Evolutionary conservation across 2,888 invertebrate genomes (phyloP), one percentile per base, ranked within the genome.

Genomic region (Fragum sueziense): DNA sequence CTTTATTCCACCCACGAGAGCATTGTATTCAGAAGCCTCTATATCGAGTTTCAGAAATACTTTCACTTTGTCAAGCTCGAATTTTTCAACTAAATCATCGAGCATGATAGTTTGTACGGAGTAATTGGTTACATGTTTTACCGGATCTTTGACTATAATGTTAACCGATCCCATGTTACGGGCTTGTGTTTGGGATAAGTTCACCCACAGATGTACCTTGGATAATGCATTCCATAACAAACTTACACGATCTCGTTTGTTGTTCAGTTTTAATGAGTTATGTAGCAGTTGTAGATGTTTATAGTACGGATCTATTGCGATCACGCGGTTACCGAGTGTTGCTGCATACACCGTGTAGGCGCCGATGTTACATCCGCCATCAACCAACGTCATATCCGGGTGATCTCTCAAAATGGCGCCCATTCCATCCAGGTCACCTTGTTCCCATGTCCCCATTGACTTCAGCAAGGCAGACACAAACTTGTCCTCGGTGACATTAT

Each of bases 271-370:
- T 27, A 70, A 37, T 17, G 71, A 59, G 11, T 59, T 71, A 27
- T 61, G n/a, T 9, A 71, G 47, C 33, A 71, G 59, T 27, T 59
- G 37, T 20, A 71, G 31, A 41, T 71, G 57, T 41, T 6, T 29
- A 33, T 25, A 11, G 31, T 33, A 52, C 3, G 71, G 71, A 61
- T 71, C 71, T 25, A 71, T 61, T 9, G 71, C 71, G 47, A 71
- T 59, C 17, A 61, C 71, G 20, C 57, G 22, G 14, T 20, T 34
- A 14, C 59, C 61, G 4, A 71, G 31, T 25, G 1, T 61, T 25
- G 47, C 52, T 14, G 61, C 59, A 37, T 59, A 59, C 27, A 71
- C 25, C 25, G 29, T 71, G 59, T 41, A 71, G 1, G 31, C 33
- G 1, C 71, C 71, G 22, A 59, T 61, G n/a, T 59, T 37, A 31